A percentile compares a stretch with the other conserved stretches of the same genome.
Evolutionary conservation across 2,888 invertebrate species (phyloP).

Genomic region (Drosophila trichaetosa): DNA sequence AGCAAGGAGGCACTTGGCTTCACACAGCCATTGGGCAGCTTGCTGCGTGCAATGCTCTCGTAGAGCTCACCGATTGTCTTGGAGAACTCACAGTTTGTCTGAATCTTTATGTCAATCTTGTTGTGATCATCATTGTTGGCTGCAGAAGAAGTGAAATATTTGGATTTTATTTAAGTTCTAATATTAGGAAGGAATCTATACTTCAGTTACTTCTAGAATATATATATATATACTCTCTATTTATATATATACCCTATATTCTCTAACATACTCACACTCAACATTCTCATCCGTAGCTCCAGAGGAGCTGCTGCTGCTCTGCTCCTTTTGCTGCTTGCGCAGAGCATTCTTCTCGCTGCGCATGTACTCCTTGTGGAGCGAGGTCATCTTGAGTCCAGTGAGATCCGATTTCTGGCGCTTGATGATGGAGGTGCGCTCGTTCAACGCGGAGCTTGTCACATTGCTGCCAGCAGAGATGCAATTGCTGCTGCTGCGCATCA

Average conservation of each 20-base stretch:
- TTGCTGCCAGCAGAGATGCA: constrained; percentile 15
- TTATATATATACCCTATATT: not conserved
- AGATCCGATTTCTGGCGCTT: constrained; percentile 88
- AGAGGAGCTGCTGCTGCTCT: constrained; percentile 28
- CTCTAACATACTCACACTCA: constrained; percentile 54
- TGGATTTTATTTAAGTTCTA: not conserved
- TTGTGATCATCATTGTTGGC: constrained; percentile 73
- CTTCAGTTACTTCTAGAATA: not conserved
- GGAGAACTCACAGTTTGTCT: constrained; percentile 85
- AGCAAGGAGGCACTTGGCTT: constrained; percentile 55
- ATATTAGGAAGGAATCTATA: not conserved
- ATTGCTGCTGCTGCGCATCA: constrained; percentile 39
- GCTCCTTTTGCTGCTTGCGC: constrained; percentile 66
- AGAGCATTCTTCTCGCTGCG: constrained; percentile 83
- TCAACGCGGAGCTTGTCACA: constrained; percentile 7
- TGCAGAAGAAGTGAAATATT: constrained; percentile 3
- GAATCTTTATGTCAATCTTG: constrained; percentile 85
- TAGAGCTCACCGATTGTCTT: constrained; percentile 85
- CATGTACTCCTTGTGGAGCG: constrained; percentile 84
- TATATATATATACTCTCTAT: not conserved
- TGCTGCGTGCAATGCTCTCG: constrained; percentile 78
- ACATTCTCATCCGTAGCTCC: constrained; percentile 63
- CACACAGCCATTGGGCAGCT: constrained; percentile 60
- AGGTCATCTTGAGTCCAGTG: constrained; percentile 87
- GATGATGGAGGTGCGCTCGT: constrained; percentile 75